phyloP scores from a whole-genome alignment of 2,797 vertebrate genomes.

The Megalops cyprinoides region DNA sequence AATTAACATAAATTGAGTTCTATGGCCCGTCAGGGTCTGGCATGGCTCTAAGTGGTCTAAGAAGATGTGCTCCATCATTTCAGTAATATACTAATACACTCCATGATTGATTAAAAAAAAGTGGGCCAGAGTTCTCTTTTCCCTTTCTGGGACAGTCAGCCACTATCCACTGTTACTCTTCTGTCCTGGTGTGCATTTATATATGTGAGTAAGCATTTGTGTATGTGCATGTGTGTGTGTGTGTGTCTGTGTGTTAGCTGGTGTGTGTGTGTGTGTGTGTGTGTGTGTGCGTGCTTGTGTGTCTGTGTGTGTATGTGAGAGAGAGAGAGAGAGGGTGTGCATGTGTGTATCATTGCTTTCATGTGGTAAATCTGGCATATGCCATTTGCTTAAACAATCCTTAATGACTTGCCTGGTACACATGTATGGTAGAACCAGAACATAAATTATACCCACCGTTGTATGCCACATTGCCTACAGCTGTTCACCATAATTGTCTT shows the following conservation, averaged over 20 bases:
- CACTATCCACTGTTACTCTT: neutral
- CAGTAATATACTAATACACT: neutral
- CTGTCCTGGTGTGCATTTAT: neutral
- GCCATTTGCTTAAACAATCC: slow-evolving; percentile 14
- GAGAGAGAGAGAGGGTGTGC: slow-evolving; percentile 28
- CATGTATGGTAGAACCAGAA: slow-evolving; percentile 46
- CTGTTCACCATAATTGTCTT: slow-evolving; percentile 73
- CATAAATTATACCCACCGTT: slow-evolving; percentile 71
- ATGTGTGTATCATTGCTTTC: neutral
- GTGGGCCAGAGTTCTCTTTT: neutral
- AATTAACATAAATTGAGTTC: slow-evolving; percentile 65
- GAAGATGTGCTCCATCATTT: slow-evolving; percentile 27
- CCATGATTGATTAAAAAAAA: neutral
- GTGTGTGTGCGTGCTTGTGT: too few relatives aligned
- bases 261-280: too few relatives aligned
- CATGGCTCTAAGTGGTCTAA: slow-evolving; percentile 56
- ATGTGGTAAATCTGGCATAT: neutral
- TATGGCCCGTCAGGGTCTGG: slow-evolving; percentile 59
- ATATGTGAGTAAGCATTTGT: too few relatives aligned
- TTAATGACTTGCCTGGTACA: neutral
- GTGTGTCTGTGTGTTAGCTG: too few relatives aligned
- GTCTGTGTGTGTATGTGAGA: slow-evolving; percentile 13
- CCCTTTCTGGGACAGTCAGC: neutral
- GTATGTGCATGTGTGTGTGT: too few relatives aligned
- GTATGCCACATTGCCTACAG: slow-evolving; percentile 66